Evolutionary conservation across 92 coral and sea anemone genomes (phyloP), one percentile per base, ranked within the genome.

Genomic region (Actinernus sp.): DNA sequence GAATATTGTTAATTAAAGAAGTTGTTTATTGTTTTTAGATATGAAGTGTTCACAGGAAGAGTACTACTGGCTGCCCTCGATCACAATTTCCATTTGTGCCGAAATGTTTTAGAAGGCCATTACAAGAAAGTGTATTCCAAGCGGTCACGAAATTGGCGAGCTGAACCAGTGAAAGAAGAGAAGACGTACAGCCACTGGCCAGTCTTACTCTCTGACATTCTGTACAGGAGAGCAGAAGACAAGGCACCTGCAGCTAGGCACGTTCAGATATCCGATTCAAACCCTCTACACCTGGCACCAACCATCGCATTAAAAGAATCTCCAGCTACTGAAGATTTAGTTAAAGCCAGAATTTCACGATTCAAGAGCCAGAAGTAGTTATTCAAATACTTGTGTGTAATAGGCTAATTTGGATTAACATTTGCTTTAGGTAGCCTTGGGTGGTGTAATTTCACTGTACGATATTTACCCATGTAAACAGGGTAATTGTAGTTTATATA

Each of bases 271-370:
- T 56, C 78, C 57, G 65, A 47, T 14, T 26, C 68, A 19, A 41
- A 49, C 49, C 63, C 73, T 6, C 18, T 56, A 29, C 22, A 25
- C 28, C n/a, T 56, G 14, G 73, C 61, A 27, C 44, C 74, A 50
- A 67, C 63, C 24, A 67, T 67, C 31, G 74, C 74, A 16, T 30
- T 67, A 63, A 71, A 26, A 27, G 66, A 39, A 48, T 58, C 78
- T 37, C 78, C 68, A 0, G 31, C 49, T 26, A 67, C 74, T 30
- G 62, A 51, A 67, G 49, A 31, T 51, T 37, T 52, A 55, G 74
- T 67, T n/a, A 43, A 30, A 21, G 63, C 17, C 6, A 67, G 51
- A 36, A 34, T 28, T 38, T 67, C 66, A 30, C 29, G 64, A 22
- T 50, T 67, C 23, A 48, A 64, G 38, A 13, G 16, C 12, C 19